Percentiles rank a stretch among this genome's conserved stretches.
Conservation (phyloP, 2,113 vertebrate genomes). For the Bambusicola thoracicus region DNA sequence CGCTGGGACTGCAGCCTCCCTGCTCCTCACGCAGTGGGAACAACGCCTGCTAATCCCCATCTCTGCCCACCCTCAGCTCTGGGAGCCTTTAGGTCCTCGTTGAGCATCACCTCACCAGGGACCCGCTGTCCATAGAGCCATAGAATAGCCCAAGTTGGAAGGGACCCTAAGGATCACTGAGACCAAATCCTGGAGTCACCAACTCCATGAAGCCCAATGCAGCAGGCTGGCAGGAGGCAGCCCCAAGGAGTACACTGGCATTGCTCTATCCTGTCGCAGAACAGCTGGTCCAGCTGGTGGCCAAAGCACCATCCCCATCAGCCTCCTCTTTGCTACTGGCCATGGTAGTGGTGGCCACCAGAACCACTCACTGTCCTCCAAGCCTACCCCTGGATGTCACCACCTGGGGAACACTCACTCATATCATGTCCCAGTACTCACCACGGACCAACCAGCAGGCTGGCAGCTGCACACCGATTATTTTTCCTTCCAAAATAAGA, state of each 20-base stretch:
- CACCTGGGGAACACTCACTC: neutral
- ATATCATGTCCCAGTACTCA: accelerated
- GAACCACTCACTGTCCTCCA: neutral
- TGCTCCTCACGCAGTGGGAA: accelerated
- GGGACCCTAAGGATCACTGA: too few relatives aligned
- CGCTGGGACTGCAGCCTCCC: neutral
- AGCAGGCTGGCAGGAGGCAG: neutral
- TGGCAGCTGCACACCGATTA: accelerated
- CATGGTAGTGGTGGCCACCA: neutral
- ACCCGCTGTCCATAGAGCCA: neutral
- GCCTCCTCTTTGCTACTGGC: neutral
- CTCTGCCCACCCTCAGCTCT: neutral
- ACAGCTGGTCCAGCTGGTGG: accelerated
- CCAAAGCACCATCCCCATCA: accelerated
- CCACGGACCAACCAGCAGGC: accelerated
- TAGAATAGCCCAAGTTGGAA: too few relatives aligned
- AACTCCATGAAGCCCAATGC: too few relatives aligned
- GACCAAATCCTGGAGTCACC: too few relatives aligned
- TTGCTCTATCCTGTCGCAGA: neutral
- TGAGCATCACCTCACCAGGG: accelerated
- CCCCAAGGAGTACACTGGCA: neutral
- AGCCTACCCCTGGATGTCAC: neutral
- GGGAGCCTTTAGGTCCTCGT: accelerated
- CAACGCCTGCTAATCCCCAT: neutral
- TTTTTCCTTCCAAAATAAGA: neutral